Evolutionary conservation across 2,888 invertebrate genomes (phyloP).

Genomic region (Leptarthrus brevirostris): DNA sequence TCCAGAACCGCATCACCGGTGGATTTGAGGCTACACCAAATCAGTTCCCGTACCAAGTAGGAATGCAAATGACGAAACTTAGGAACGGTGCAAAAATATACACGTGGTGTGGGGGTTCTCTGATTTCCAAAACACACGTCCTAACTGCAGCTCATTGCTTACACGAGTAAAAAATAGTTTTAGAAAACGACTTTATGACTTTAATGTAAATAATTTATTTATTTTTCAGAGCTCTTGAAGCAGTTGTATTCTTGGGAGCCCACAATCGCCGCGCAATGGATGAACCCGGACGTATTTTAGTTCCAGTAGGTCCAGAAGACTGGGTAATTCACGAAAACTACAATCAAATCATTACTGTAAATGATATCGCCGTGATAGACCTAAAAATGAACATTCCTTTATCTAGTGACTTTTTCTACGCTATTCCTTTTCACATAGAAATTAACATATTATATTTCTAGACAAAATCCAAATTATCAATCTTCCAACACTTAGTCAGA

Average conservation of each 20-base stretch:
- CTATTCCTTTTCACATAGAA: neutral
- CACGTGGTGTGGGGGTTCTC: slow-evolving; percentile 43
- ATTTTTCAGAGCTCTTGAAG: neutral
- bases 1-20: slow-evolving; percentile 62
- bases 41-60: slow-evolving; percentile 60
- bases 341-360: slow-evolving; percentile 56
- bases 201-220: too few species aligned
- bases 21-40: slow-evolving; percentile 62
- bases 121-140: slow-evolving; percentile 18
- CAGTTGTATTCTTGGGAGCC: slow-evolving; percentile 16
- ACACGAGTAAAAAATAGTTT: too few species aligned
- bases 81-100: neutral
- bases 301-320: neutral
- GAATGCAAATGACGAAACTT: neutral
- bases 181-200: too few species aligned
- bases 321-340: slow-evolving; percentile 51
- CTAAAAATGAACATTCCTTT: slow-evolving; percentile 47
- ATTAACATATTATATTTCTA: neutral
- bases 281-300: neutral
- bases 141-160: slow-evolving; percentile 53
- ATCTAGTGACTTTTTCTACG: neutral
- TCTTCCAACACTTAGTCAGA: slow-evolving; percentile 51
- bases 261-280: neutral
- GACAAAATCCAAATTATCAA: slow-evolving; percentile 32
- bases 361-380: slow-evolving; percentile 62